Percentiles rank a stretch among this genome's conserved stretches.
phyloP scores from a whole-genome alignment of 1,140 invertebrate genomes.

The Drosophila grimshawi region DNA sequence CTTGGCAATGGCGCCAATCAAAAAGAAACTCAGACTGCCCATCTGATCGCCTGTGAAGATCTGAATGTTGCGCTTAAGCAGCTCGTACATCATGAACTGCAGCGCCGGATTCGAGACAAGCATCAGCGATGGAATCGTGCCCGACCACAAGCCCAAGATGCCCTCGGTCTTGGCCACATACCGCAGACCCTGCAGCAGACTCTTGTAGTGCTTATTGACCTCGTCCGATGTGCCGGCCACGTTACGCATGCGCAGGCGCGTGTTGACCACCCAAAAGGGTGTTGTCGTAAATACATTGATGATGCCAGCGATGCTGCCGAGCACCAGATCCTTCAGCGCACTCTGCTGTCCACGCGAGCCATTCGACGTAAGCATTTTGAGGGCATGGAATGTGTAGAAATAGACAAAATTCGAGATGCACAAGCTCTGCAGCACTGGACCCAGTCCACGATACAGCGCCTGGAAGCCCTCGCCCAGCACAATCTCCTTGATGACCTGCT shows the following conservation, averaged over 20 bases:
- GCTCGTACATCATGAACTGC: slow-evolving; percentile 96
- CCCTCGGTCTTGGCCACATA: slow-evolving; percentile 91
- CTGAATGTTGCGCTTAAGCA: slow-evolving; percentile 88
- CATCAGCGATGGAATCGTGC: slow-evolving; percentile 92
- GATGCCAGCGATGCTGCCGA: slow-evolving; percentile 92
- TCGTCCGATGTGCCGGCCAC: slow-evolving; percentile 74
- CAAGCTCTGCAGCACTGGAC: slow-evolving; percentile 92
- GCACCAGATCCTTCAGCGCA: slow-evolving; percentile 90
- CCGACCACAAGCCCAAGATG: slow-evolving; percentile 90
- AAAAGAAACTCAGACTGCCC: slow-evolving; percentile 84
- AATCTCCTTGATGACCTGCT: slow-evolving; percentile 87
- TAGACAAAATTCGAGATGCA: slow-evolving; percentile 96
- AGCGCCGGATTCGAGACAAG: slow-evolving; percentile 94
- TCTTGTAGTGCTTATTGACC: slow-evolving; percentile 83
- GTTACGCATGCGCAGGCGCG: slow-evolving; percentile 90
- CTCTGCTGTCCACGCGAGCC: slow-evolving; percentile 85
- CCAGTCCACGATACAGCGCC: slow-evolving; percentile 91
- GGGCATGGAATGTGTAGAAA: slow-evolving; percentile 95
- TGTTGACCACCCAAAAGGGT: slow-evolving; percentile 96
- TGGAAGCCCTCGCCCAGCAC: slow-evolving; percentile 89
- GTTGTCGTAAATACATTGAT: slow-evolving; percentile 94
- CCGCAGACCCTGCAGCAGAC: slow-evolving; percentile 87
- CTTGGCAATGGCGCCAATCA: slow-evolving; percentile 92
- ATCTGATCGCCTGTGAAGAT: slow-evolving; percentile 84
- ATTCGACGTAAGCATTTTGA: slow-evolving; percentile 87